These are phyloP conservation scores for Boulengeromyrus knoepffleri DNA, from an alignment of 2,113 vertebrate species.

Conservation along the genomic window DNA sequence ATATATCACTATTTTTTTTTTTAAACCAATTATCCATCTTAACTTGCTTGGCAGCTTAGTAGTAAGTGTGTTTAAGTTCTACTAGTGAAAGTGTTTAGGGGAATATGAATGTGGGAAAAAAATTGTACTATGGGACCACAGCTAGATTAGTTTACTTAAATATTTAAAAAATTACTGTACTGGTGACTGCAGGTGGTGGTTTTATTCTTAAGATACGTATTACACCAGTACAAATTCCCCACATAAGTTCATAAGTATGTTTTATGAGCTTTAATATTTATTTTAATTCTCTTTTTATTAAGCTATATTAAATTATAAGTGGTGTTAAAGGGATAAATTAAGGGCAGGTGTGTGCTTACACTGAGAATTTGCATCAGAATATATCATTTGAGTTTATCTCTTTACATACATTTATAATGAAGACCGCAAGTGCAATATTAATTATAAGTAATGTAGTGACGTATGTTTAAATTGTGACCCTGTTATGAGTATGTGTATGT, in stretches of 20 bases:
- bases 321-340: not conserved
- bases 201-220: not conserved
- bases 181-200: not conserved
- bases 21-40: not conserved
- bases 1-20: not conserved
- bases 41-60: not conserved
- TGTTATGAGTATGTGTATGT: not conserved
- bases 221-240: not conserved
- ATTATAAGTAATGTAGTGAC: not conserved
- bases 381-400: not conserved
- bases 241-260: not conserved
- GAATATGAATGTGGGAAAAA: not conserved
- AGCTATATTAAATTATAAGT: not conserved
- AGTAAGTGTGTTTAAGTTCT: not conserved
- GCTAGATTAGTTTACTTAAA: not conserved
- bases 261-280: not conserved
- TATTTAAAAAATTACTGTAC: not conserved
- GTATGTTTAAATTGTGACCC: not conserved
- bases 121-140: not conserved
- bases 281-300: not conserved
- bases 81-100: not conserved
- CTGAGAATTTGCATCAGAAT: not conserved
- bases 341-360: not conserved
- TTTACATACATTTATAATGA: conserved; percentile 20
- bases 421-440: conserved; percentile 38